These are phyloP conservation scores for Meandrusa payeni DNA, from an alignment of 2,888 invertebrate genomes.

Conservation along the genomic window DNA sequence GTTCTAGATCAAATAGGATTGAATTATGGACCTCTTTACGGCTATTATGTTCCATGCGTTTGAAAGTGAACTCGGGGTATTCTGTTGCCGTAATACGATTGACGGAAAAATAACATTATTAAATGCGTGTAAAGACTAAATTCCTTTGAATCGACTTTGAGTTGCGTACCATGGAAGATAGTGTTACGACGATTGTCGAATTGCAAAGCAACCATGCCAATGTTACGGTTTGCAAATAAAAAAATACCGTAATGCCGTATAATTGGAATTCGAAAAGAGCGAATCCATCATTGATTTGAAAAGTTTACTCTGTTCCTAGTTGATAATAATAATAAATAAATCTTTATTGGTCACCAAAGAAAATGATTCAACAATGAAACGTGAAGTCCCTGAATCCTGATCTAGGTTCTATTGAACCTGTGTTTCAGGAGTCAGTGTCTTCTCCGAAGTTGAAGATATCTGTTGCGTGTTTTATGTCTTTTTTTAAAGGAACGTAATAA, in stretches of 20 bases:
- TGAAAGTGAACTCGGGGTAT: slow-evolving; percentile 40
- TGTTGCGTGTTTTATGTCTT: too few species aligned
- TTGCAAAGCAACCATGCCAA: slow-evolving; percentile 42
- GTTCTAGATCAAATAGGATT: slow-evolving; percentile 45
- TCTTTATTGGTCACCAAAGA: too few species aligned
- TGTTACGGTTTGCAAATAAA: slow-evolving; percentile 46
- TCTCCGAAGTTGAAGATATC: too few species aligned
- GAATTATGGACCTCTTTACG: slow-evolving; percentile 30
- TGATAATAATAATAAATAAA: background rate
- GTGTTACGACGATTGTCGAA: slow-evolving; percentile 41
- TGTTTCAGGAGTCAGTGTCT: too few species aligned
- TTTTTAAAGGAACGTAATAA: too few species aligned
- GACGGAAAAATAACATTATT: slow-evolving; percentile 29
- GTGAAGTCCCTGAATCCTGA: too few species aligned
- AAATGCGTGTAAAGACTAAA: slow-evolving; percentile 34
- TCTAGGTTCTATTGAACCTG: too few species aligned
- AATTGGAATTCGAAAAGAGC: slow-evolving; percentile 33
- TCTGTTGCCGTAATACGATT: slow-evolving; percentile 36
- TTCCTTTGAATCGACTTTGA: slow-evolving; percentile 39
- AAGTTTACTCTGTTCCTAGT: background rate
- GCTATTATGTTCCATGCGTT: slow-evolving; percentile 27
- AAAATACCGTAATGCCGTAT: slow-evolving; percentile 38
- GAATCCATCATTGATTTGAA: background rate
- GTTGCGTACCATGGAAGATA: slow-evolving; percentile 43
- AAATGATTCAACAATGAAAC: too few species aligned